Base-by-base conservation (phyloP, 2,113 vertebrate species). In the Zootoca vivipara region DNA sequence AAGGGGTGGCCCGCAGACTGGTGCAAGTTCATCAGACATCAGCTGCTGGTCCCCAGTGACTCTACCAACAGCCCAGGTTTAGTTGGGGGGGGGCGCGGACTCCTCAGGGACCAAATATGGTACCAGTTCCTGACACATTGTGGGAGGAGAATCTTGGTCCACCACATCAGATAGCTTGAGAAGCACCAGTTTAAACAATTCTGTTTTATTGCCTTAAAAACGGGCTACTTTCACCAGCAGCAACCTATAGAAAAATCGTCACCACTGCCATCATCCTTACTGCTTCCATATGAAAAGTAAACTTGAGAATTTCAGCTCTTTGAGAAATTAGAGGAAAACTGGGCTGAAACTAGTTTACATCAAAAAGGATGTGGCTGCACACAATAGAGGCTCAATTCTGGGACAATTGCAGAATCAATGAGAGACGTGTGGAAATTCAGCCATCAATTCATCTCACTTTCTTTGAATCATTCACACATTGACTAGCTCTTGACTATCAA, bases 331-430 rank as follows among this genome's bases (percentile, higher is more conserved):
- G 35, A 67, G 42, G 62, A 20, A 9, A 74, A 1, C 64, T 90
- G 65, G 89, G 82, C 3, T 56, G 75, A 67, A 87, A 72, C 84
- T 90, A 7, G 35, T 28, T 6, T 12, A 30, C 46, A 52, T n/a
- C 5, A 52, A 26, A 81, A 73, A 89, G 90, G 91, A 89, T 70
- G 64, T 64, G 67, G 92, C 93, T 77, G 85, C n/a, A 74, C n/a
- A 74, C 78, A 91, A 12, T 20, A 88, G 82, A 89, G 90, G 86
- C 64, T 52, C 24, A 84, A 87, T 94, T 93, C 67, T 75, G 90
- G 82, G 87, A 73, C 90, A 65, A 79, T 80, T 78, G 73, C 18
- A 10, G 67, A 89, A 93, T 94, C 78, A 82, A 90, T 77, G 74
- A 35, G 85, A 78, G 87, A 42, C 67, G 42, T 38, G 79, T 56